phyloP scores from a whole-genome alignment of 2,797 vertebrate genomes.

The Arctocebus calabarensis region DNA sequence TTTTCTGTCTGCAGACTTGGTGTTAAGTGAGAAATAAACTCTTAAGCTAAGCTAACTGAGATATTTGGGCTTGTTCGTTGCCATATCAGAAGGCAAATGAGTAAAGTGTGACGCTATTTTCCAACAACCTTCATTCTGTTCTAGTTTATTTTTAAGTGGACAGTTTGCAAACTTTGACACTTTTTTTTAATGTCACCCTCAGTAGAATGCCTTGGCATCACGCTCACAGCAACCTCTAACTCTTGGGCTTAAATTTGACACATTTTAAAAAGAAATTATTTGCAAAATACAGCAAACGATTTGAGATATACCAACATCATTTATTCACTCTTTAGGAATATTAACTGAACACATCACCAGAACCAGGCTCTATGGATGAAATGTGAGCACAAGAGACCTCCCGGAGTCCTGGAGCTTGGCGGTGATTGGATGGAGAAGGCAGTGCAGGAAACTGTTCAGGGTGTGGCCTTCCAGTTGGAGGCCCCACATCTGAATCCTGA shows the following conservation, averaged over 20 bases:
- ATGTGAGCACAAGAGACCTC: not conserved
- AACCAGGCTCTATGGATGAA: not conserved
- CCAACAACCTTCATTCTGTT: not conserved
- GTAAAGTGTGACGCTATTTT: not conserved
- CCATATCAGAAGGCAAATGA: not conserved
- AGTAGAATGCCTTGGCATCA: too few species aligned
- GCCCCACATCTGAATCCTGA: not conserved
- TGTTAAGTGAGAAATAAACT: not conserved
- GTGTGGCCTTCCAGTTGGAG: not conserved
- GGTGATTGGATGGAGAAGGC: not conserved
- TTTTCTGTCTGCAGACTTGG: not conserved
- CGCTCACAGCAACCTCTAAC: too few species aligned
- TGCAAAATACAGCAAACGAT: conserved; percentile 26
- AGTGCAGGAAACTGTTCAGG: not conserved
- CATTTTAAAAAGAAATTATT: not conserved
- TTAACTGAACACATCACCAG: conserved; percentile 1
- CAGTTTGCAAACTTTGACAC: not conserved
- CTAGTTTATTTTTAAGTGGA: conserved; percentile 1
- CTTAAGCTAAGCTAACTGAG: not conserved
- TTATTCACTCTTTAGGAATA: conserved; percentile 50
- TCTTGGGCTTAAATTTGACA: too few species aligned
- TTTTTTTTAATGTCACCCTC: not conserved
- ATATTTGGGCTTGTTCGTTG: conserved; percentile 1
- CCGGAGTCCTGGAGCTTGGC: not conserved
- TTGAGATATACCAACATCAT: conserved; percentile 7